Conservation (phyloP, 2,888 invertebrate species). For the Hanleya hanleyi region DNA sequence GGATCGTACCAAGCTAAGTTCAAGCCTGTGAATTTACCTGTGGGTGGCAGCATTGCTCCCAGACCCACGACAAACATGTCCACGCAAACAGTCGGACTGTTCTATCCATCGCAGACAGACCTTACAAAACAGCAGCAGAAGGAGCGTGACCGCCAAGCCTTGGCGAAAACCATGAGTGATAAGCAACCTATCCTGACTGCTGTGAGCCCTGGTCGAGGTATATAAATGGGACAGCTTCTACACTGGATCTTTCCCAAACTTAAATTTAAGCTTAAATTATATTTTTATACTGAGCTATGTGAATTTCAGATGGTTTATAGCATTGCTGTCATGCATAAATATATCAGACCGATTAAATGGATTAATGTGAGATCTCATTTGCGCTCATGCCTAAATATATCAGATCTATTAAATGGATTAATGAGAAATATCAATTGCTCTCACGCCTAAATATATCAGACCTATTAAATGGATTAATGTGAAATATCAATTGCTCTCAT, state of each 20-base stretch:
- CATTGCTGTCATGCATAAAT: too few relatives aligned
- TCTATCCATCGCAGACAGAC: constrained; percentile 70
- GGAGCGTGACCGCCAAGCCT: constrained; percentile 62
- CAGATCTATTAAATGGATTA: too few relatives aligned
- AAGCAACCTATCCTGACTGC: constrained; percentile 69
- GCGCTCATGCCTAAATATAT: too few relatives aligned
- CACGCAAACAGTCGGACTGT: constrained; percentile 73
- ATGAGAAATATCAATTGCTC: too few relatives aligned
- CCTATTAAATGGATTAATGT: too few relatives aligned
- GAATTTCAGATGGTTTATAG: too few relatives aligned
- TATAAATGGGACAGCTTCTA: background rate
- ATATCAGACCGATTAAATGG: too few relatives aligned
- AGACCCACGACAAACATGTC: constrained; percentile 41
- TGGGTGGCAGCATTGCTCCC: constrained; percentile 10
- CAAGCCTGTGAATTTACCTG: constrained; percentile 52
- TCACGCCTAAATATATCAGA: too few relatives aligned
- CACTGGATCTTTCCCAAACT: background rate
- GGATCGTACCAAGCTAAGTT: constrained; percentile 45
- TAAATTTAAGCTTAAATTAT: too few relatives aligned
- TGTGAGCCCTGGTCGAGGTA: constrained; percentile 73
- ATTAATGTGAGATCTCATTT: too few relatives aligned
- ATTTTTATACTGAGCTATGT: too few relatives aligned
- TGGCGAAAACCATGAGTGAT: constrained; percentile 69
- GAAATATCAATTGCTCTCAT: too few relatives aligned
- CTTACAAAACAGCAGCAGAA: constrained; percentile 61